phyloP scores from a whole-genome alignment of 2,797 vertebrate species.

The Pristis pectinata region DNA sequence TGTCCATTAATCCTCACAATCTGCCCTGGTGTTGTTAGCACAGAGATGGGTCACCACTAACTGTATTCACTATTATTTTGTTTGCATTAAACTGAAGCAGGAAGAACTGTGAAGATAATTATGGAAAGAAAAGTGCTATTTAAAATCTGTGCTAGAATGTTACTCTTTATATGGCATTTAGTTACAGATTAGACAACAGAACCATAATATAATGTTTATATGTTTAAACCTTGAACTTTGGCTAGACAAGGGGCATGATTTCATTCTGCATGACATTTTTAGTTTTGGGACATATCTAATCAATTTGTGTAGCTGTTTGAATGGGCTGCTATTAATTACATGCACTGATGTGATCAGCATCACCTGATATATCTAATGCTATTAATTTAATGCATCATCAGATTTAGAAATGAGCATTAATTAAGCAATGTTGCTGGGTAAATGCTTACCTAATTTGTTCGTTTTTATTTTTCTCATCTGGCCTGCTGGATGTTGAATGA shows the following conservation, averaged over 20 bases:
- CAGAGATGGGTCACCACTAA: neutral
- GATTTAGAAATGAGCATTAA: constrained; percentile 11
- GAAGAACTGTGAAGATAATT: constrained; percentile 8
- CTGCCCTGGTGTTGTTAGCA: neutral
- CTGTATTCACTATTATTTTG: neutral
- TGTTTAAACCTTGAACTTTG: constrained; percentile 7
- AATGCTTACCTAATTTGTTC: neutral
- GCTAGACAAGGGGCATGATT: neutral
- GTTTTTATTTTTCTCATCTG: neutral
- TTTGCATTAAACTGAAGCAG: neutral
- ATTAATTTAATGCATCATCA: constrained; percentile 27
- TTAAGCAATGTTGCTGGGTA: neutral
- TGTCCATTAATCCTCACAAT: neutral
- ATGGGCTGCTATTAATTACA: neutral
- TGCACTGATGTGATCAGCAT: neutral
- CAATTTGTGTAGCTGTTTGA: constrained; percentile 12
- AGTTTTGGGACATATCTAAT: constrained; percentile 20
- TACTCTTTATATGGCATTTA: neutral
- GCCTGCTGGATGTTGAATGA: neutral
- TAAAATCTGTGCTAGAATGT: neutral
- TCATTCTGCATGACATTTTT: neutral
- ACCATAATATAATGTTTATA: neutral
- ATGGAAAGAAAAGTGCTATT: neutral
- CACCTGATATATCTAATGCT: constrained; percentile 9
- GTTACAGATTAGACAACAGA: neutral